Evolutionary conservation across 2,113 vertebrate species (phyloP).

Genomic region (Pedionomus torquatus): DNA sequence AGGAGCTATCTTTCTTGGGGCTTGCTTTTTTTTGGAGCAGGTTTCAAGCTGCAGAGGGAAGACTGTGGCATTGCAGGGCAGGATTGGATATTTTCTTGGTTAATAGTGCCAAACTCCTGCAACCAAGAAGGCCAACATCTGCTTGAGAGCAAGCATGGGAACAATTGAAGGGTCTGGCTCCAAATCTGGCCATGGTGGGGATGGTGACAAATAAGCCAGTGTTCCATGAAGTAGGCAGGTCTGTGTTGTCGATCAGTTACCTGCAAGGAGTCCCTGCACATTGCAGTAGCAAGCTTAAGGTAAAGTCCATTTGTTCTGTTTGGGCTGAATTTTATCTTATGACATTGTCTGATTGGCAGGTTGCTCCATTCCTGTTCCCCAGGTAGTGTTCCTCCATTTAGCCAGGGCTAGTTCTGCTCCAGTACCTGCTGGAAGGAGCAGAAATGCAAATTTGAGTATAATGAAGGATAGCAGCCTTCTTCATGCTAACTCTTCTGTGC

Average conservation of each 20-base stretch:
- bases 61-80: accelerated
- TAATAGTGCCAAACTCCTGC: accelerated
- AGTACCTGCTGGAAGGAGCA: neutral
- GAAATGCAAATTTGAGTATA: conserved; percentile 6
- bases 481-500: neutral
- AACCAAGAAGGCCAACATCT: neutral
- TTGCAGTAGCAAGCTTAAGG: neutral
- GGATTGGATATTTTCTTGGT: neutral
- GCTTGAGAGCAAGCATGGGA: neutral
- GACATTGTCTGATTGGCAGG: neutral
- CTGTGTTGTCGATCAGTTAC: accelerated
- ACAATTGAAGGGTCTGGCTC: neutral
- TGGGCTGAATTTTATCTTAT: neutral
- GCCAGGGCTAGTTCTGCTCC: neutral
- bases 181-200: neutral
- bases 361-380: neutral
- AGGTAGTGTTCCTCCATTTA: neutral
- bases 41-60: neutral
- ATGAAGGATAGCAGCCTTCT: neutral
- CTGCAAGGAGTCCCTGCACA: neutral
- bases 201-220: neutral
- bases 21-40: neutral
- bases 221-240: neutral
- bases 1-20: neutral
- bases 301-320: neutral